Base-by-base conservation (phyloP, 2,888 invertebrate genomes). In the Macropis europaea region DNA sequence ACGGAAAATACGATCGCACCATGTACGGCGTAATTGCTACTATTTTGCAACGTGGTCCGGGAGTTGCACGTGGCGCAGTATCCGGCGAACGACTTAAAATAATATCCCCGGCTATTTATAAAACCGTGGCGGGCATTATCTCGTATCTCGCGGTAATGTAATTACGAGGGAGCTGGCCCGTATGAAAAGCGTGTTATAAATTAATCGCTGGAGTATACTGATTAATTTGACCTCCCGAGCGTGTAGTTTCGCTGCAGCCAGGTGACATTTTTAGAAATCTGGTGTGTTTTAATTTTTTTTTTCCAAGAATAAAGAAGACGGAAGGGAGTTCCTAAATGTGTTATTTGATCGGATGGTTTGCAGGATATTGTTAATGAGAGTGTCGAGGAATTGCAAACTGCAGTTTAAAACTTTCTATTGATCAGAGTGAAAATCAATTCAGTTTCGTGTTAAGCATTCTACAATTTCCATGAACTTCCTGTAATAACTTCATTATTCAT, bases 1-100 rank as follows among this genome's bases (percentile, higher is more conserved):
- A 50, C 59, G 42, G 52, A 71, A 73, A 71, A 63, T 71, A 71
- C 45, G 63, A 71, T 73, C 71, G 48, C 53, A 36, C 56, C 71
- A 38, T 53, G 60, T 71, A 71, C 26, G 54, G 59, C 54, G 72
- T 73, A 73, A 73, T 73, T 73, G 73, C 63, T 36, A 48, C 45
- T 63, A 73, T 73, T 73, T 72, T 73, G 63, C 43, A 71, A 71
- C 59, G 6, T 11, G 34, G 47, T 24, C 43, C 40, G 36, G 19
- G 34, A 30, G 59, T 22, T 70, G 52, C 72, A 34, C 62, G 62
- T 62, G 57, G 62, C 36, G 17, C 32, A 43, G 34, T 34, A 26
- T 56, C 40, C 42, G 17, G 38, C 9, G 40, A 43, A 53, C 48
- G 59, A 54, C 59, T 63, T 54, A 38, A 72, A 73, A 63, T 73